Percentiles rank a stretch among this genome's conserved stretches.
These are phyloP conservation scores for Cephus sareptanus DNA, from an alignment of 2,888 invertebrate genomes.

Conservation along the genomic window DNA sequence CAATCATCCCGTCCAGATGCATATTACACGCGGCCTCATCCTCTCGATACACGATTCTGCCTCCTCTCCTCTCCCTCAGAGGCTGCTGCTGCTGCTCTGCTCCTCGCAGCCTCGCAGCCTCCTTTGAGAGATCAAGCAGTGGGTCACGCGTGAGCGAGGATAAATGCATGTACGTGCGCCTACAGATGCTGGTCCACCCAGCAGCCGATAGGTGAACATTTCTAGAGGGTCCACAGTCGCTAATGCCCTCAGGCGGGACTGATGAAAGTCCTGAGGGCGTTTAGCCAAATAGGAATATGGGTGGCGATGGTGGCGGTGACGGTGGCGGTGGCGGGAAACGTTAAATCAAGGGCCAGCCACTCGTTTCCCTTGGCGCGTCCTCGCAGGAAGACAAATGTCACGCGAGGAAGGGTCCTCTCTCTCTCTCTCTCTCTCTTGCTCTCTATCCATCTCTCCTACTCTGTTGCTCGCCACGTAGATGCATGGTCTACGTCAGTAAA, in stretches of 20 bases:
- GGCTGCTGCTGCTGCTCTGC: background rate
- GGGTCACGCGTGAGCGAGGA: background rate
- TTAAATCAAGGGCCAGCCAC: conserved; percentile 46
- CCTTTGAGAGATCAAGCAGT: background rate
- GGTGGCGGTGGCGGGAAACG: conserved; percentile 30
- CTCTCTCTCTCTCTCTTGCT: background rate
- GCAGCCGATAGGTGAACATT: background rate
- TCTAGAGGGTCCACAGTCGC: background rate
- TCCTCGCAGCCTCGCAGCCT: background rate
- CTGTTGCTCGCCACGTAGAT: conserved; percentile 45
- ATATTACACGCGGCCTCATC: conserved; percentile 1
- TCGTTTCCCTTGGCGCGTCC: conserved; percentile 35
- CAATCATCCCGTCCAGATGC: conserved; percentile 9
- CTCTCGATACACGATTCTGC: background rate
- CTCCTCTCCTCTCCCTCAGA: background rate
- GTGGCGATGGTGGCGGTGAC: background rate
- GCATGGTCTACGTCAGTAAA: conserved; percentile 61
- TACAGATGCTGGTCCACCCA: background rate
- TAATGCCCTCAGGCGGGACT: background rate
- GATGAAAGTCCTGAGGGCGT: conserved; percentile 24
- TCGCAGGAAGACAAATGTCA: conserved; percentile 51
- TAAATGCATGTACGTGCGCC: background rate
- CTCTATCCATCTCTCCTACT: background rate
- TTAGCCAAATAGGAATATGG: conserved; percentile 43
- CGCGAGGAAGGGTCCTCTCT: conserved; percentile 23